Evolutionary conservation across 1,140 invertebrate species (phyloP).

Genomic region (Diorhabda sublineata): DNA sequence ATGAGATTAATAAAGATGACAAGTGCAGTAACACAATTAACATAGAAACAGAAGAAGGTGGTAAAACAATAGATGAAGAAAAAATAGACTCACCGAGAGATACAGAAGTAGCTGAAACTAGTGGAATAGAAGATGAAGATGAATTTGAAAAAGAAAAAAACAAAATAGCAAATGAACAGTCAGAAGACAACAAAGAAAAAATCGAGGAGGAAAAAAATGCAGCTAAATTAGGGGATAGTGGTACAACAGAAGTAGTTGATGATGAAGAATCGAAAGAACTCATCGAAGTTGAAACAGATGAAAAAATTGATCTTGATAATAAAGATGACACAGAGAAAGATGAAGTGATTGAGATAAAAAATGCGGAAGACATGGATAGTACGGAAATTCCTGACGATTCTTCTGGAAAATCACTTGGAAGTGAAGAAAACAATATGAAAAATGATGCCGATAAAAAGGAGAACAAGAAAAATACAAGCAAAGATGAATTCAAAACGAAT

Average conservation of each 20-base stretch:
- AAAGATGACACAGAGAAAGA: not conserved
- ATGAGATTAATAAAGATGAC: not conserved
- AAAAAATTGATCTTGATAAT: not conserved
- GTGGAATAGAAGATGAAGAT: not conserved
- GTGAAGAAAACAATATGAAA: not conserved
- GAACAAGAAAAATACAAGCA: not conserved
- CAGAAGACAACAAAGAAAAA: not conserved
- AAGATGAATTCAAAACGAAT: conserved; percentile 6
- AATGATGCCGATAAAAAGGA: not conserved
- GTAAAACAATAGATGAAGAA: no score
- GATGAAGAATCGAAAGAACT: not conserved
- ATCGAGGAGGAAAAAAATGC: not conserved
- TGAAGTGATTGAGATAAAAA: not conserved
- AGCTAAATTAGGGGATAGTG: not conserved
- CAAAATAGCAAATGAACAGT: not conserved
- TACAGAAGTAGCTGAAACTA: not conserved
- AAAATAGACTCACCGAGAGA: no score
- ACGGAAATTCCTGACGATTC: no score
- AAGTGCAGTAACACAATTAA: no score
- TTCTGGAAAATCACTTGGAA: not conserved
- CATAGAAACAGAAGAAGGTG: no score
- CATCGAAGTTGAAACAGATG: not conserved
- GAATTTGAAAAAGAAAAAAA: not conserved
- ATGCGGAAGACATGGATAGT: no score
- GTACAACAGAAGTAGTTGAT: not conserved